These are phyloP conservation scores for Nematolebias whitei DNA, from an alignment of 2,113 vertebrate genomes.

Conservation along the genomic window DNA sequence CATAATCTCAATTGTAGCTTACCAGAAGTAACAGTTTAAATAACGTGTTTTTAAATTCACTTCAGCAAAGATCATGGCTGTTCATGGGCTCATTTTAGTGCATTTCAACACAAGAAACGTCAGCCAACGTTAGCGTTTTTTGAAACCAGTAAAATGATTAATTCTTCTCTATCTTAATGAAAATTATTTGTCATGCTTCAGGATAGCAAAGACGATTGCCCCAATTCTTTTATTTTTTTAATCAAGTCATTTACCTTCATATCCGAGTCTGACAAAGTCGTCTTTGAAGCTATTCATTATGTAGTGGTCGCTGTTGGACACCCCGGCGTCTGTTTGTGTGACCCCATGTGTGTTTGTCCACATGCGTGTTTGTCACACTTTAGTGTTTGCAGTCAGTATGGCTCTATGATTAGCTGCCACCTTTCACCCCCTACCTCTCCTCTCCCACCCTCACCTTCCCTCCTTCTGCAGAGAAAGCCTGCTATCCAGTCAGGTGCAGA, in stretches of 20 bases:
- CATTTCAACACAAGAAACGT: no score
- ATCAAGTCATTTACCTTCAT: not conserved
- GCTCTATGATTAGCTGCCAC: slow-evolving; percentile 70
- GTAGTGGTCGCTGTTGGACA: not conserved
- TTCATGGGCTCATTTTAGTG: no score
- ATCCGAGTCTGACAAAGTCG: not conserved
- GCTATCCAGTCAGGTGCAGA: slow-evolving; percentile 77
- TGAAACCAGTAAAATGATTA: no score
- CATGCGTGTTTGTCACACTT: slow-evolving; percentile 10
- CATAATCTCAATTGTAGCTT: no score
- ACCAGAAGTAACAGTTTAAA: no score
- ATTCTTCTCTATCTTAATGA: no score
- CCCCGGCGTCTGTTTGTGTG: not conserved
- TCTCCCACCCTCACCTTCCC: slow-evolving; percentile 53
- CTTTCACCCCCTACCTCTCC: slow-evolving; percentile 58
- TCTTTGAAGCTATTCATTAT: not conserved
- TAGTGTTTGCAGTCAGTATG: slow-evolving; percentile 17
- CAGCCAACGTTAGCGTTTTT: no score
- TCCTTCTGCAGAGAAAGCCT: slow-evolving; percentile 81
- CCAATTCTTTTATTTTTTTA: not conserved
- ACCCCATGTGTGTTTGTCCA: slow-evolving; percentile 1
- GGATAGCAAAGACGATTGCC: no score
- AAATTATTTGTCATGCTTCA: no score
- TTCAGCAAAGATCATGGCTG: no score
- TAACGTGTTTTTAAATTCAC: no score